Conservation (phyloP, 2,797 vertebrate species). For the Clarias laeviceps region DNA sequence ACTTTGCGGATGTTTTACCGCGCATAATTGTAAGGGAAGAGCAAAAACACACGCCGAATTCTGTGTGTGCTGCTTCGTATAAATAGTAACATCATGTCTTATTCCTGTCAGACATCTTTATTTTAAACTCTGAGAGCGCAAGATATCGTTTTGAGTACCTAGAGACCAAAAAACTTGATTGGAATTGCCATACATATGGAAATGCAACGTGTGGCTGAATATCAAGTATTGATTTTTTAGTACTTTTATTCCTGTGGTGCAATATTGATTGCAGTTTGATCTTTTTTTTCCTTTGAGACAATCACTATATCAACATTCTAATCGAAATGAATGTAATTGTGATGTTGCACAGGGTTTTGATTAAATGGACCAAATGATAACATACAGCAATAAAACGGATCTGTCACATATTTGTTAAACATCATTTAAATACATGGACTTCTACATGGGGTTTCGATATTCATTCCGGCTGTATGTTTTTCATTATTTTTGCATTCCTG, state of each 20-base stretch:
- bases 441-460: not conserved
- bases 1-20: conserved; percentile 34
- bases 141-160: conserved; percentile 1
- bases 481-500: not conserved
- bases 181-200: not conserved
- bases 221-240: conserved; percentile 18
- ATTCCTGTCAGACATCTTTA: not conserved
- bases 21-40: conserved; percentile 11
- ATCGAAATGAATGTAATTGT: conserved; percentile 10
- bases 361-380: conserved; percentile 50
- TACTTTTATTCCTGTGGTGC: conserved; percentile 39
- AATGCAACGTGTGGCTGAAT: conserved; percentile 7
- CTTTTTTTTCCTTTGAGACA: conserved; percentile 10
- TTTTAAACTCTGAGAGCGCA: conserved; percentile 9
- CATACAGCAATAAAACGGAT: conserved; percentile 36
- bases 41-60: not conserved
- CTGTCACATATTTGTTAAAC: not conserved
- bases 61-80: not conserved
- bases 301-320: conserved; percentile 28
- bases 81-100: not conserved
- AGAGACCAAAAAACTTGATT: conserved; percentile 12
- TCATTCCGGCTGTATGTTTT: not conserved
- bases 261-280: conserved; percentile 29
- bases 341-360: conserved; percentile 60
- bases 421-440: not conserved